Evolutionary conservation across 1,140 invertebrate genomes (phyloP).

Genomic region (Plutomurus gul): DNA sequence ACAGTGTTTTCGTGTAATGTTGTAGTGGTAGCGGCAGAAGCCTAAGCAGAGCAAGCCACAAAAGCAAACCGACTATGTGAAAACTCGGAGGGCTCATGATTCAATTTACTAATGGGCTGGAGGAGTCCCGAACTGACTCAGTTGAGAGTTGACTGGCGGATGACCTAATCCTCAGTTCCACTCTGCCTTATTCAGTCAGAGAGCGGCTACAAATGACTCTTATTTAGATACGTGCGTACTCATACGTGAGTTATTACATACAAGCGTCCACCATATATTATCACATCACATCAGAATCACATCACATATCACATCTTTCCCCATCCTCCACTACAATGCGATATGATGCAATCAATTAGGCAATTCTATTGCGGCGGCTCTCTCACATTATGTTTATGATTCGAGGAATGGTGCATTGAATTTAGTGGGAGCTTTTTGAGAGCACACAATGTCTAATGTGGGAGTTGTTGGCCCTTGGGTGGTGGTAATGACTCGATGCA

Average conservation of each 20-base stretch:
- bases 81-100: conserved; percentile 29
- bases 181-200: conserved; percentile 1
- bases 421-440: neutral
- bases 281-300: too few species aligned
- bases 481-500: conserved; percentile 2
- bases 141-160: neutral
- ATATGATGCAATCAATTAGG: conserved; percentile 35
- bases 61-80: neutral
- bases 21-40: neutral
- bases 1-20: neutral
- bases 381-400: neutral
- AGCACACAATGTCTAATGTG: neutral
- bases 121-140: neutral
- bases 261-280: too few species aligned
- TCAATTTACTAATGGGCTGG: conserved; percentile 38
- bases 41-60: neutral
- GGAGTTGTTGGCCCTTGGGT: neutral
- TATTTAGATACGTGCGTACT: neutral
- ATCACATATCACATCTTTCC: neutral
- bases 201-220: conserved; percentile 33
- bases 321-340: neutral
- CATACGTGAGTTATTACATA: too few species aligned
- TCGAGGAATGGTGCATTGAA: neutral
- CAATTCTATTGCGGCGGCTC: conserved; percentile 27
- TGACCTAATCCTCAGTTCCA: conserved; percentile 37